Evolutionary conservation across 2,113 vertebrate species (phyloP).

Genomic region (Heterotis niloticus): DNA sequence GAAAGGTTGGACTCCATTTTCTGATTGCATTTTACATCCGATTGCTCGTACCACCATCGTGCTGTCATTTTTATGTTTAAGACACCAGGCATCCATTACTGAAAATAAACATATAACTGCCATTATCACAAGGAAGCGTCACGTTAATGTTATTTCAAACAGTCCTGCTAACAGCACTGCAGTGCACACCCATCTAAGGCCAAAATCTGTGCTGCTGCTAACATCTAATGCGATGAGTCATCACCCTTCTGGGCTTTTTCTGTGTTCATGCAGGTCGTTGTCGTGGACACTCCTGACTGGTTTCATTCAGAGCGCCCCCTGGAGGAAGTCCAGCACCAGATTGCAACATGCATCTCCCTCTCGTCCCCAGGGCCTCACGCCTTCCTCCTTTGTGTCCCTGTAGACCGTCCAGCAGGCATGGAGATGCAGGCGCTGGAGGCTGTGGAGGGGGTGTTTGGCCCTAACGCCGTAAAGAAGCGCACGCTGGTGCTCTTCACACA

Average conservation of each 20-base stretch:
- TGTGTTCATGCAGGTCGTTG: slow-evolving; percentile 45
- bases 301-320: slow-evolving; percentile 47
- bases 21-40: neutral
- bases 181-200: neutral
- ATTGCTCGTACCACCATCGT: too few relatives aligned
- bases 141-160: neutral
- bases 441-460: slow-evolving; percentile 52
- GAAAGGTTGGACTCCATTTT: slow-evolving; percentile 46
- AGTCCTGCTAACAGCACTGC: neutral
- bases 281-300: slow-evolving; percentile 61
- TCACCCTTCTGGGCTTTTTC: neutral
- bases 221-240: too few relatives aligned
- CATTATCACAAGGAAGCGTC: neutral
- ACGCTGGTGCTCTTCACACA: slow-evolving; percentile 63
- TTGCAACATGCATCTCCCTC: slow-evolving; percentile 50
- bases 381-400: slow-evolving; percentile 62
- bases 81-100: too few relatives aligned
- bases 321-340: slow-evolving; percentile 47
- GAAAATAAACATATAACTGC: neutral
- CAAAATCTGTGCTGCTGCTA: neutral
- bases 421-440: slow-evolving; percentile 53
- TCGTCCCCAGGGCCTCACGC: slow-evolving; percentile 61
- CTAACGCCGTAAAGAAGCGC: slow-evolving; percentile 38
- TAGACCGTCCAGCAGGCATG: slow-evolving; percentile 45
- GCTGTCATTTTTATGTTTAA: too few relatives aligned